A percentile compares a stretch with the other conserved stretches of the same genome.
Conservation (phyloP, 2,113 vertebrate genomes). For the Terrapene triunguis region DNA sequence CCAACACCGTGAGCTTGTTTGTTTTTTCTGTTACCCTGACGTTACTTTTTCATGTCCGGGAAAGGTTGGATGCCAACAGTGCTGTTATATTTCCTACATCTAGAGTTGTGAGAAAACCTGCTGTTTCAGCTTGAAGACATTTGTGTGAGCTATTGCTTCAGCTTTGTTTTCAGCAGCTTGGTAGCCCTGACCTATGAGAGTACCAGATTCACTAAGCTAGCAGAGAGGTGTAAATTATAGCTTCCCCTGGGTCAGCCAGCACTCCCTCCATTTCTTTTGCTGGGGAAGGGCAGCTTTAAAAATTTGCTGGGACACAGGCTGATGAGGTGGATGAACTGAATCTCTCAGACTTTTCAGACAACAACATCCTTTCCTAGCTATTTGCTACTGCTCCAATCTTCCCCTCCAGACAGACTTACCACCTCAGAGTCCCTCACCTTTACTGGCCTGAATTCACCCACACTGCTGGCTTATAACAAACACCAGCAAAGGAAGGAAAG, state of each 20-base stretch:
- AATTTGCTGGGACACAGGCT: accelerated
- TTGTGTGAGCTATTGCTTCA: neutral
- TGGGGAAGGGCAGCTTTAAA: neutral
- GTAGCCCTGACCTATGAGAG: neutral
- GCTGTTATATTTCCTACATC: neutral
- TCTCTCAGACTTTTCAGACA: neutral
- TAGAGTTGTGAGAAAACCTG: neutral
- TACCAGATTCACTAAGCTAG: neutral
- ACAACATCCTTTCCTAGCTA: neutral
- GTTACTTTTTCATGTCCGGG: neutral
- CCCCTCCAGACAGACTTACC: accelerated
- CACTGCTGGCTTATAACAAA: neutral
- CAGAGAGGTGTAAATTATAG: neutral
- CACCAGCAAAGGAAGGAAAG: neutral
- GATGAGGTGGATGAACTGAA: neutral
- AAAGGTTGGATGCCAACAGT: neutral
- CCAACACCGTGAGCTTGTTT: too few relatives aligned
- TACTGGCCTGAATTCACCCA: neutral
- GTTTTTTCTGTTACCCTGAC: neutral
- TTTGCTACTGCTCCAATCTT: neutral
- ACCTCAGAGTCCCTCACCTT: too few relatives aligned
- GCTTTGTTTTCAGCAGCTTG: accelerated
- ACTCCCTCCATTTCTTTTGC: neutral
- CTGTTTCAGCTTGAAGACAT: neutral
- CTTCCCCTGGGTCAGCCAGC: neutral